These are phyloP conservation scores for Terrapene triunguis DNA, from an alignment of 2,113 vertebrate species.

Conservation along the genomic window DNA sequence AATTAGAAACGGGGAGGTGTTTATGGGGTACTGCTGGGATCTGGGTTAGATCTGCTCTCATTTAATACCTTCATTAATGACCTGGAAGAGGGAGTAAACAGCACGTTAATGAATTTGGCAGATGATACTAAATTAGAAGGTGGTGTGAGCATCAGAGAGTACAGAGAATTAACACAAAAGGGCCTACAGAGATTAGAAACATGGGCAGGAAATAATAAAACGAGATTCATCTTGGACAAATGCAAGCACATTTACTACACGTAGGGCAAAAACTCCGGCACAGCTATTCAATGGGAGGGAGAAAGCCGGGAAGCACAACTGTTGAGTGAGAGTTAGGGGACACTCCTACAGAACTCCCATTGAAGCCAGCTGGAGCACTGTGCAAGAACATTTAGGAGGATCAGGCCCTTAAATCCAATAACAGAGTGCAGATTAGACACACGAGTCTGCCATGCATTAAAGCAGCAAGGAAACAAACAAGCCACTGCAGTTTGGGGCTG, in stretches of 20 bases:
- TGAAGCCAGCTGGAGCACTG: neutral
- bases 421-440: neutral
- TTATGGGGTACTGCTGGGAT: conserved; percentile 75
- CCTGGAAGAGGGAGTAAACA: conserved; percentile 75
- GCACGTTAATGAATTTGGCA: conserved; percentile 77
- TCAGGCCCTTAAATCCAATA: neutral
- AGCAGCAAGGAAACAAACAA: rapidly evolving
- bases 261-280: neutral
- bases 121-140: conserved; percentile 68
- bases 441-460: rapidly evolving
- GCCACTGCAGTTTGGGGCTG: rapidly evolving
- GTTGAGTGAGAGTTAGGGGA: neutral
- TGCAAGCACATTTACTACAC: neutral
- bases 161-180: conserved; percentile 62
- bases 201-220: conserved; percentile 6
- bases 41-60: conserved; percentile 68
- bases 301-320: neutral
- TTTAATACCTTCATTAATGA: conserved; percentile 77
- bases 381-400: neutral
- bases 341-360: rapidly evolving
- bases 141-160: conserved; percentile 60
- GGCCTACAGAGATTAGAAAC: conserved; percentile 51
- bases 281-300: neutral
- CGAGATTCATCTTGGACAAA: neutral
- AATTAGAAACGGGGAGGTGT: conserved; percentile 74